Conservation (phyloP, 2,888 invertebrate genomes). For the Stenurella melanura region DNA sequence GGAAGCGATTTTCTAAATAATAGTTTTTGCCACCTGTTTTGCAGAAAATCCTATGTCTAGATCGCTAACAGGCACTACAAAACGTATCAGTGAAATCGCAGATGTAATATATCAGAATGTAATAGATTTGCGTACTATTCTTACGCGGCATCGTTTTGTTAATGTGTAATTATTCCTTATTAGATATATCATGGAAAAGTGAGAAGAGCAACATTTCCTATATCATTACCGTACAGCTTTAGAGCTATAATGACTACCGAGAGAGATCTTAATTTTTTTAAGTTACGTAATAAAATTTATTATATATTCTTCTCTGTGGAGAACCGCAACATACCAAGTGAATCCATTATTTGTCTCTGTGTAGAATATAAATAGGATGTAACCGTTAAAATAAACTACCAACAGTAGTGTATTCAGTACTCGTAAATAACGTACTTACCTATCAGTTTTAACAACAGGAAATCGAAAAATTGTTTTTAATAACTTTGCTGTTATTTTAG, state of each 20-base stretch:
- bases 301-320: conserved; percentile 4
- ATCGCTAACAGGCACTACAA: conserved; percentile 11
- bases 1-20: conserved; percentile 41
- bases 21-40: conserved; percentile 44
- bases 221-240: conserved; percentile 38
- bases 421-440: too few species aligned
- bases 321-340: conserved; percentile 1
- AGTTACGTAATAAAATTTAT: conserved; percentile 24
- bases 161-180: conserved; percentile 45
- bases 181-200: conserved; percentile 46
- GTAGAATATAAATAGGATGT: background rate
- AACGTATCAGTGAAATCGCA: conserved; percentile 36
- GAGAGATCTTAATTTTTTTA: conserved; percentile 8
- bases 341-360: conserved; percentile 12
- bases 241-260: conserved; percentile 28
- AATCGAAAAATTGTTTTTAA: too few species aligned
- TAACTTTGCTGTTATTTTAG: too few species aligned
- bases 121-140: conserved; percentile 39
- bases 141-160: conserved; percentile 15
- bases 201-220: conserved; percentile 32
- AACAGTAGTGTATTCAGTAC: too few species aligned
- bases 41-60: conserved; percentile 19
- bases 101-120: conserved; percentile 39
- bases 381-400: background rate
- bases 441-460: too few species aligned